phyloP scores from a whole-genome alignment of 2,113 vertebrate genomes.

The cat (Felis catus) region F.catus_Fca126_mat1.0 CM031419.1:25873501-25874000 shows the following conservation, averaged over 20 bases:
- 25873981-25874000: background rate
- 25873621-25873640: background rate
- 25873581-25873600: background rate
- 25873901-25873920: background rate
- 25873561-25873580: background rate
- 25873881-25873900: background rate
- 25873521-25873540: background rate
- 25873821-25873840: background rate
- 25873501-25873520: background rate
- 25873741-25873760: background rate
- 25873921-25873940: background rate
- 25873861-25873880: background rate
- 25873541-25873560: background rate
- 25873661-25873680: background rate
- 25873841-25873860: background rate
- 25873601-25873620: background rate
- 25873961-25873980: too few species aligned
- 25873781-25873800: background rate
- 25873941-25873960: background rate
- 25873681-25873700: background rate
- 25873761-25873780: background rate
- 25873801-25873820: too few species aligned
- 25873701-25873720: background rate
- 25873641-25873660: background rate
- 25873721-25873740: background rate